These are phyloP conservation scores for Ceratina australensis DNA, from an alignment of 1,140 invertebrate species.

Conservation along the genomic window DNA sequence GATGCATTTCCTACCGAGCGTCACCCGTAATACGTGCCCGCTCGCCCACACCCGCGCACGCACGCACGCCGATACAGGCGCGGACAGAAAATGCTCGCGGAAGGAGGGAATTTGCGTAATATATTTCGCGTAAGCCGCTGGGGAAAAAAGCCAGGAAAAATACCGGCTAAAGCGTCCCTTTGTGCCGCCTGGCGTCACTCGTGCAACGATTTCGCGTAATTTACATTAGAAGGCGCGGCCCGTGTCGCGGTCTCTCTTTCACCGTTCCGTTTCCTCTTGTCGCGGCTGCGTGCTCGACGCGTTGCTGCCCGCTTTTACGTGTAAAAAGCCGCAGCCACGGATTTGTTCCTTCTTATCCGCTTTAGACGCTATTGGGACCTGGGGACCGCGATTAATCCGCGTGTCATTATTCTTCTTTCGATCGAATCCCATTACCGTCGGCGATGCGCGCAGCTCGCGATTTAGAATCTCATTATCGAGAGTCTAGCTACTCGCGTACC, in stretches of 20 bases:
- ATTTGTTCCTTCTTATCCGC: too few species aligned
- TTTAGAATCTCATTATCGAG: too few species aligned
- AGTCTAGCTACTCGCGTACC: too few species aligned
- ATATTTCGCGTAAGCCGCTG: slow-evolving; percentile 27
- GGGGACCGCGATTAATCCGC: too few species aligned
- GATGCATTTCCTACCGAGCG: slow-evolving; percentile 49
- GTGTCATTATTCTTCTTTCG: too few species aligned
- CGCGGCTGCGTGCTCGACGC: neutral
- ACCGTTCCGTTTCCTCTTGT: neutral
- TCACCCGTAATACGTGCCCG: slow-evolving; percentile 18
- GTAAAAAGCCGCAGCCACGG: too few species aligned
- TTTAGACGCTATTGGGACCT: too few species aligned
- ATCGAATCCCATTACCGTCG: too few species aligned
- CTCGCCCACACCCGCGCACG: neutral
- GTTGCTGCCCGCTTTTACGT: neutral
- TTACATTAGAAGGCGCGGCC: slow-evolving; percentile 36
- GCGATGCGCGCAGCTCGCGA: too few species aligned
- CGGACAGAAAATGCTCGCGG: slow-evolving; percentile 38
- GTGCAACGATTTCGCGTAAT: slow-evolving; percentile 43
- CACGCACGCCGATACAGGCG: neutral
- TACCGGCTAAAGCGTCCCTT: slow-evolving; percentile 41
- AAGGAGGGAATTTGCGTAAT: slow-evolving; percentile 48
- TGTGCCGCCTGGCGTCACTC: slow-evolving; percentile 27
- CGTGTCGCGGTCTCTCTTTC: slow-evolving; percentile 13
- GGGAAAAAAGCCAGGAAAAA: slow-evolving; percentile 31